Conservation (phyloP, 2,113 vertebrate species). For the Daphoenositta chrysoptera region DNA sequence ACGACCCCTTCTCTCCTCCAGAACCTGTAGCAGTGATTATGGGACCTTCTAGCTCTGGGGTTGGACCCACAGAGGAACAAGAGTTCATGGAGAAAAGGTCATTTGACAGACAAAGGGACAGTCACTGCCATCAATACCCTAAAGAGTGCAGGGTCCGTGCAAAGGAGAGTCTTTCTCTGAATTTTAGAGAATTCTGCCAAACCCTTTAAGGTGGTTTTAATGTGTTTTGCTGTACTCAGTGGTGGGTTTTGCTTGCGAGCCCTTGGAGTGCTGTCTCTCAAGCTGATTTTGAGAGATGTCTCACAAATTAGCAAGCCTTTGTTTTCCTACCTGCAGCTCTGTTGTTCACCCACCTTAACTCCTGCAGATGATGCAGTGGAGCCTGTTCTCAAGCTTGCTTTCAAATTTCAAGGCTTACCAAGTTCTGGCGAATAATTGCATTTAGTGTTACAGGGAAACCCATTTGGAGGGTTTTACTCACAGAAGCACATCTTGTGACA, state of each 20-base stretch:
- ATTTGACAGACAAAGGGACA: neutral
- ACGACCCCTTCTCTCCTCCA: neutral
- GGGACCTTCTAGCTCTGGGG: neutral
- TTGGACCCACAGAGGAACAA: neutral
- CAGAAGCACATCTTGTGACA: neutral
- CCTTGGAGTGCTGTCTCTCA: neutral
- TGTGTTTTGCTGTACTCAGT: neutral
- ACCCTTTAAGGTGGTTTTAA: neutral
- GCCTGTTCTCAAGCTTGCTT: neutral
- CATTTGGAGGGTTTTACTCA: neutral
- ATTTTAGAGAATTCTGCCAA: neutral
- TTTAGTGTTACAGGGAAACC: neutral
- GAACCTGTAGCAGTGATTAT: neutral
- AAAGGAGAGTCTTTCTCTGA: neutral
- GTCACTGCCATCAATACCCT: neutral
- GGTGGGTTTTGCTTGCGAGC: neutral
- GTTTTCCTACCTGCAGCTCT: neutral
- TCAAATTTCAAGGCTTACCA: neutral
- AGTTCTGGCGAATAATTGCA: neutral
- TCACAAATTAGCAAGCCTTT: slow-evolving; percentile 7
- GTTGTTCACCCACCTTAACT: neutral
- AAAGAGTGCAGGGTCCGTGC: neutral
- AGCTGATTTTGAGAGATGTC: neutral
- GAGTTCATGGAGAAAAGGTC: neutral
- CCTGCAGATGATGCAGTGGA: neutral